Evolutionary conservation across 2,797 vertebrate genomes (phyloP), one percentile per base, ranked within the genome.

Genomic region (Sebastolobus alascanus): DNA sequence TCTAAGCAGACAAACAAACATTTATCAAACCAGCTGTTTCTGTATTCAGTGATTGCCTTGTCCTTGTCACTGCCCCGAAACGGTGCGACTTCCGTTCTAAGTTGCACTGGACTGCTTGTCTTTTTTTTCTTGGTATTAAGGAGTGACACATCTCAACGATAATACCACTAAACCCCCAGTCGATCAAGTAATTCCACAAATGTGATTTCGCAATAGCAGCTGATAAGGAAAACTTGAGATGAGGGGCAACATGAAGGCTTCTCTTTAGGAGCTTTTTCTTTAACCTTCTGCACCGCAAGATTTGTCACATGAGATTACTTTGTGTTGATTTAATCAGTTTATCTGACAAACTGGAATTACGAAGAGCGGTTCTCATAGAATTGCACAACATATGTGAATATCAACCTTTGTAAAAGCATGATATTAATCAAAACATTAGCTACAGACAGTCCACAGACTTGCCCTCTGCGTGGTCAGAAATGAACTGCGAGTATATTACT

Each of bases 401-500:
- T 55, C 33, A 67, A 67, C 10, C 2, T 60, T 7, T 58, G 18
- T 14, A n/a, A 75, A 73, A 58, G 8, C 6, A 14, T 18, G 1
- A 33, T 77, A 14, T 22, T 63, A 52, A 29, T 46, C 20, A 70
- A 31, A 72, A 69, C 27, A 55, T 54, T 33, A 66, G 37, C 27
- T 38, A n/a, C 2, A 38, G 35, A 68, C 8, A 10, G 38, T 18
- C 5, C 55, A 27, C 52, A 73, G 14, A 77, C 50, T 66, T 68
- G 27, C 37, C 43, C 35, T 69, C 4, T 27, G 4, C 37, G 68
- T 50, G 61, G 54, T 52, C 73, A 82, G 37, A 81, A 22, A 69
- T 55, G 7, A 82, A 76, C 54, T 66, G 16, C 7, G 11, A 73
- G 68, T 66, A 14, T 63, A 66, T 73, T 5, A 5, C 80, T 61